A percentile compares a stretch with the other conserved stretches of the same genome.
phyloP scores from a whole-genome alignment of 2,888 invertebrate species.

The Aporophyla nigra region DNA sequence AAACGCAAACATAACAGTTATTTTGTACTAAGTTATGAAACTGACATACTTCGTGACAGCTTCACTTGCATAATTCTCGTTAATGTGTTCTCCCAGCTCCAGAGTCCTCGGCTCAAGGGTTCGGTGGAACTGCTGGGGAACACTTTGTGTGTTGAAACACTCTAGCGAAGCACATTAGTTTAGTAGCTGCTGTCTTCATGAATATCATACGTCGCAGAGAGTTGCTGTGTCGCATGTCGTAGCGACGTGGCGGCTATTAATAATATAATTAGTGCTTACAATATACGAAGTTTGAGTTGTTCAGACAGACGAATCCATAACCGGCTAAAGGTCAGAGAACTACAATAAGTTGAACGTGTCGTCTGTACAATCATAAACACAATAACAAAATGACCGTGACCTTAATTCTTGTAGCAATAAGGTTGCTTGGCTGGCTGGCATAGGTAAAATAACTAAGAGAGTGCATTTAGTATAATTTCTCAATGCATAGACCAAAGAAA shows the following conservation, averaged over 20 bases:
- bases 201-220: neutral
- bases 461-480: neutral
- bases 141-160: neutral
- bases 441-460: neutral
- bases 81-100: neutral
- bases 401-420: neutral
- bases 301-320: neutral
- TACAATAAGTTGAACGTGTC: neutral
- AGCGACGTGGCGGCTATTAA: neutral
- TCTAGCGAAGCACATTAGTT: neutral
- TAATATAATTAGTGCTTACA: neutral
- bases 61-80: neutral
- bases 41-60: neutral
- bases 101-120: neutral
- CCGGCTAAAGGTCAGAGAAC: neutral
- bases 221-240: neutral
- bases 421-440: neutral
- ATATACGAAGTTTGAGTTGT: neutral
- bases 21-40: neutral
- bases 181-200: neutral
- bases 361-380: neutral
- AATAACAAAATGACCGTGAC: neutral
- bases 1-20: neutral
- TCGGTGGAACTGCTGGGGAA: neutral
- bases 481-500: neutral